A percentile compares a stretch with the other conserved stretches of the same genome.
Evolutionary conservation across 2,113 vertebrate species (phyloP).

Genomic region (Ahaetulla prasina): DNA sequence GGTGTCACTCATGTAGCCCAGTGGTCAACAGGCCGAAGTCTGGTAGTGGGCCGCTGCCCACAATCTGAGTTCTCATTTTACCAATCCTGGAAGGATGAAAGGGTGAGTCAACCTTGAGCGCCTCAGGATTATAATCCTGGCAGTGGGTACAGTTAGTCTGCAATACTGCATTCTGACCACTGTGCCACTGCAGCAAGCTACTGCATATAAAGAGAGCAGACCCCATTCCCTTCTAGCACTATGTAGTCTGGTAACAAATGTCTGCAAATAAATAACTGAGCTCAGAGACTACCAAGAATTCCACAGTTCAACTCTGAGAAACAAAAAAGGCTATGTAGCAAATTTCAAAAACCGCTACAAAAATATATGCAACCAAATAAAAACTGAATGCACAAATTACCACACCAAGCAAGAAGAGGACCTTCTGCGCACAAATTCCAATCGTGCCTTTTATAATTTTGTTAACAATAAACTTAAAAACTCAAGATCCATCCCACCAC

Average conservation of each 20-base stretch:
- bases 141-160: neutral
- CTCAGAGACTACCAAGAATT: neutral
- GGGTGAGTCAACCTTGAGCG: neutral
- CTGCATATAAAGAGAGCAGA: neutral
- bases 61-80: neutral
- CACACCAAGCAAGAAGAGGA: too few relatives aligned
- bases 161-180: neutral
- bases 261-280: neutral
- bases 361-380: too few relatives aligned
- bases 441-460: too few relatives aligned
- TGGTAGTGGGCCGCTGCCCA: too few relatives aligned
- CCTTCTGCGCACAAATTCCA: too few relatives aligned
- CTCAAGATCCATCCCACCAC: too few relatives aligned
- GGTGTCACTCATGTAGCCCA: too few relatives aligned
- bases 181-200: neutral
- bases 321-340: too few relatives aligned
- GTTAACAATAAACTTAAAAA: too few relatives aligned
- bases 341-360: too few relatives aligned
- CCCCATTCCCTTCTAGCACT: neutral
- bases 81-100: neutral
- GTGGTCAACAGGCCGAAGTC: too few relatives aligned
- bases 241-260: neutral
- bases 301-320: neutral
- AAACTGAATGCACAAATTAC: too few relatives aligned
- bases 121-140: neutral